Evolutionary conservation across 2,113 vertebrate genomes (phyloP).

Genomic region (Prionailurus viverrinus): DNA sequence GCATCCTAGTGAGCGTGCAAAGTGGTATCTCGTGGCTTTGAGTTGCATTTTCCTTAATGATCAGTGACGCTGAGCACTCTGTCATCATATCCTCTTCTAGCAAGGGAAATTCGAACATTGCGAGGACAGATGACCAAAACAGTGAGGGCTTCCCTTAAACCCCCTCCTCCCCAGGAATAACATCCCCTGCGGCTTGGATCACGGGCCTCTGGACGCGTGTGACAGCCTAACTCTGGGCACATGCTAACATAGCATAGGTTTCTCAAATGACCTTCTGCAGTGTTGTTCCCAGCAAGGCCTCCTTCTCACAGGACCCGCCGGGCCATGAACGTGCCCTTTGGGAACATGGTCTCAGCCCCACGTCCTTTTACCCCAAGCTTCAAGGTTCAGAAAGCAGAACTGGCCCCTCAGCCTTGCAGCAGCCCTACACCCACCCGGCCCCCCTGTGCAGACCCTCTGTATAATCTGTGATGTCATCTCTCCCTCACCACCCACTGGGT

Average conservation of each 20-base stretch:
- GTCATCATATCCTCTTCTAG: rapidly evolving
- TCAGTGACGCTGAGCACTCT: rapidly evolving
- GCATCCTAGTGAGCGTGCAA: neutral
- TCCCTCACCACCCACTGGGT: neutral
- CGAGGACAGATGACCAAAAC: neutral
- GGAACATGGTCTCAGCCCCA: neutral
- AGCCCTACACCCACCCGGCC: rapidly evolving
- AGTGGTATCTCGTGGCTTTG: neutral
- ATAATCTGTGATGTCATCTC: neutral
- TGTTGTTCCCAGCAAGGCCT: too few relatives aligned
- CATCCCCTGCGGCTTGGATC: rapidly evolving
- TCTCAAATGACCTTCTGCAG: neutral
- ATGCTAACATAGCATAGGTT: rapidly evolving
- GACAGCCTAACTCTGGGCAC: neutral
- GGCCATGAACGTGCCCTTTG: neutral
- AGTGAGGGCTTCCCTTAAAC: neutral
- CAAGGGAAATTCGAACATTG: neutral
- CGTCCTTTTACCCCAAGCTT: neutral
- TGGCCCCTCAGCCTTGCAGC: neutral
- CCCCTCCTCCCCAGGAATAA: too few relatives aligned
- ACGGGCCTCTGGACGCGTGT: rapidly evolving
- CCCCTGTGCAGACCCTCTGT: neutral
- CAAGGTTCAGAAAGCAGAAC: neutral
- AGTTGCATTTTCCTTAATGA: neutral
- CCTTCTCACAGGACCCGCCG: neutral